Evolutionary conservation across 2,888 invertebrate species (phyloP), one percentile per base, ranked within the genome.

Genomic region (Eupithecia subfuscata): DNA sequence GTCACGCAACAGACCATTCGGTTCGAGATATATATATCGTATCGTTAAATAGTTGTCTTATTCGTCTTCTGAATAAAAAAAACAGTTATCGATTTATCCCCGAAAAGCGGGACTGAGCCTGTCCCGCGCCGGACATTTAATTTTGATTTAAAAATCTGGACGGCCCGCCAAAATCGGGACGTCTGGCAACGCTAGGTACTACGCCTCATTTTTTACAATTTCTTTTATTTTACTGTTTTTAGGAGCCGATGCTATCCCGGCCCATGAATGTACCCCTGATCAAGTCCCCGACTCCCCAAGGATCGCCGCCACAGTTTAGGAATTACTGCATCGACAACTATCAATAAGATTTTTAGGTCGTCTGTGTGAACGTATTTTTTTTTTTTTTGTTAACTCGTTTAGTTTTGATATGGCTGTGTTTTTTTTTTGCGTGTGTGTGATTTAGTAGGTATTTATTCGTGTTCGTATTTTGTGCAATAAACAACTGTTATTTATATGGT

Each of bases 181-280:
- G n/a, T n/a, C n/a, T n/a, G n/a, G n/a, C n/a, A n/a, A n/a, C n/a
- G n/a, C n/a, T n/a, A n/a, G n/a, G n/a, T n/a, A n/a, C n/a, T n/a
- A n/a, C n/a, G n/a, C n/a, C n/a, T n/a, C n/a, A 30, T 30, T 30
- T 30, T 30, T 30, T 30, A 2, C 3, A 2, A 30, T 30, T 30
- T 30, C 30, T 30, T 30, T 30, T 30, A 2, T 30, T 30, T 30
- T 30, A n/a, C 30, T 18, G 2, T 48, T 56, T 68, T 45, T 71
- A 81, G 81, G 92, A 92, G 71, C 89, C 91, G 0, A 80, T 81
- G 11, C 82, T 92, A 37, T 91, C 93, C 0, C 81, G 83, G 34
- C 78, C 88, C 0, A 84, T 89, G 22, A 22, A 12, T 0, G 79
- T 84, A 8, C 60, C 89, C 1, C 75, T 88, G n/a, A 86, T 88